A percentile compares a stretch with the other conserved stretches of the same genome.
phyloP scores from a whole-genome alignment of 2,888 invertebrate genomes.

The Exocentrus adspersus region DNA sequence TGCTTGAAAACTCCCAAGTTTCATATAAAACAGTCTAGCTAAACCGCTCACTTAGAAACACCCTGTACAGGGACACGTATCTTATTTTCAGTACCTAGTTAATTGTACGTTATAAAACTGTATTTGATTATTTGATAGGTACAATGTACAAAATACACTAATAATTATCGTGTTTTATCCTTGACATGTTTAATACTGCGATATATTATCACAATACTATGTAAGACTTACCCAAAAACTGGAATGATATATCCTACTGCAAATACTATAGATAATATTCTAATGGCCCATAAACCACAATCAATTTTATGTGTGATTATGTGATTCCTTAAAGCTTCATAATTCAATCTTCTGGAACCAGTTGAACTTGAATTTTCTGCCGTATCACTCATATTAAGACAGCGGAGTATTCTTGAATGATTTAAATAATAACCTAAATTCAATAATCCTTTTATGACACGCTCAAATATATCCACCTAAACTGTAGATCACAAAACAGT shows the following conservation, averaged over 20 bases:
- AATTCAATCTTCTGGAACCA: constrained; percentile 65
- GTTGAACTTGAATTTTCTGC: constrained; percentile 20
- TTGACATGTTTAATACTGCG: too few species aligned
- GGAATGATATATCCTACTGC: constrained; percentile 88
- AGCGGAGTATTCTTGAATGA: not conserved
- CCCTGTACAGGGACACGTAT: too few species aligned
- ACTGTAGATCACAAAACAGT: too few species aligned
- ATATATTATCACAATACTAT: too few species aligned
- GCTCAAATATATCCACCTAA: not conserved
- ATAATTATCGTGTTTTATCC: too few species aligned
- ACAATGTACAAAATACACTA: too few species aligned
- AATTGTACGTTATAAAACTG: too few species aligned
- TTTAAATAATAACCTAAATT: not conserved
- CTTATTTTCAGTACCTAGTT: too few species aligned
- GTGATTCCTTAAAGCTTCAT: constrained; percentile 74
- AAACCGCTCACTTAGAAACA: too few species aligned
- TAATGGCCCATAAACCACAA: constrained; percentile 86
- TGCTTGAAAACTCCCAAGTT: too few species aligned
- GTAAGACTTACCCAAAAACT: constrained; percentile 82
- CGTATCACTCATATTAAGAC: constrained; percentile 29
- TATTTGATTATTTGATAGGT: too few species aligned
- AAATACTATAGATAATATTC: constrained; percentile 85
- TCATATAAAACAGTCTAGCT: too few species aligned
- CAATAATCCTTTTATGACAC: not conserved
- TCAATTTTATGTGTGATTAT: constrained; percentile 86